Conservation (phyloP, 2,797 vertebrate genomes). For the Hydrocynus forskahlii region DNA sequence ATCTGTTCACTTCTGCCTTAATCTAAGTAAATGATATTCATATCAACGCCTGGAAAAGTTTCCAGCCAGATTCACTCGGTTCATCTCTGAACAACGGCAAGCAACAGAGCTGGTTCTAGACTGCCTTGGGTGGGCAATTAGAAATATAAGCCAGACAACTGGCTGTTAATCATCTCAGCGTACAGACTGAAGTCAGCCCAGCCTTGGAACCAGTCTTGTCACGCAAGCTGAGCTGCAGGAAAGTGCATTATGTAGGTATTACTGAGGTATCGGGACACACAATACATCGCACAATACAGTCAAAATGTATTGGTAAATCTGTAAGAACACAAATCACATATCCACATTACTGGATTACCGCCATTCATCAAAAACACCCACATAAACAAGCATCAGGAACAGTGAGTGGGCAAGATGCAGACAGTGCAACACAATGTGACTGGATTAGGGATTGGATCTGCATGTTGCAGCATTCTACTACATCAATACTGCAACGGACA, state of each 20-base stretch:
- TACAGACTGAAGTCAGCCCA: too few relatives aligned
- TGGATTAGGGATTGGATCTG: background rate
- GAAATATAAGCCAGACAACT: background rate
- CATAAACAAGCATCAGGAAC: too few relatives aligned
- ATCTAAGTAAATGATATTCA: background rate
- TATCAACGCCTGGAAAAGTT: background rate
- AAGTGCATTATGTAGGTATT: background rate
- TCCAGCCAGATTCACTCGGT: constrained; percentile 4
- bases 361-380: background rate
- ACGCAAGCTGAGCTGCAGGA: background rate
- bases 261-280: too few relatives aligned
- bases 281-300: too few relatives aligned
- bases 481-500: background rate
- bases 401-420: background rate
- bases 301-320: background rate
- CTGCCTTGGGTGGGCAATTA: constrained; percentile 17
- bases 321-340: background rate
- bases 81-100: background rate
- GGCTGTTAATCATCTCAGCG: constrained; percentile 1
- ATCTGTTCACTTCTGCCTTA: background rate
- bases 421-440: background rate
- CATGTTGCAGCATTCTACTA: background rate
- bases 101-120: background rate
- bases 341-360: background rate
- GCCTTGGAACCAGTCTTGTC: background rate